These are phyloP conservation scores for Operophtera brumata DNA, from an alignment of 2,888 invertebrate genomes.

Conservation along the genomic window DNA sequence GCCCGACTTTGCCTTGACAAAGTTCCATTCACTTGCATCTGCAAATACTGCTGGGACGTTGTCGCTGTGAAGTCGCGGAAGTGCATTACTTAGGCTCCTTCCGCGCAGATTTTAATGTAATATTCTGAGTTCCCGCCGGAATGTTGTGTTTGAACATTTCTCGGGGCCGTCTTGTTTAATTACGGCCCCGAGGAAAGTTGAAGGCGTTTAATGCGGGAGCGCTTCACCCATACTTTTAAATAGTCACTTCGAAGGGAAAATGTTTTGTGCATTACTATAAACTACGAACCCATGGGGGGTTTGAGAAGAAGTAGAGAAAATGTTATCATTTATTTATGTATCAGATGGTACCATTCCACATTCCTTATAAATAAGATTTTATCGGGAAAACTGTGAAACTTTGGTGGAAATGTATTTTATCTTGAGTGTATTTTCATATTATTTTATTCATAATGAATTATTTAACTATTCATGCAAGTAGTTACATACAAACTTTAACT, in stretches of 20 bases:
- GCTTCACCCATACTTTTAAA: constrained; percentile 38
- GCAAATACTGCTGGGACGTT: constrained; percentile 34
- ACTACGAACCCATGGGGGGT: not conserved
- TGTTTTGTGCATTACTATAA: constrained; percentile 36
- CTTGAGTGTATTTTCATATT: no score
- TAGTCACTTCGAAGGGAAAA: constrained; percentile 35
- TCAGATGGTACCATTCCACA: not conserved
- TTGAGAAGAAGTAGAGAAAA: not conserved
- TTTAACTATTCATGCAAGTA: no score
- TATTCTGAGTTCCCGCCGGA: constrained; percentile 45
- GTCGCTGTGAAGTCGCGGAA: constrained; percentile 39
- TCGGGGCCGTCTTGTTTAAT: constrained; percentile 42
- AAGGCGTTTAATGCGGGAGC: constrained; percentile 40
- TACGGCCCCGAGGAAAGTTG: constrained; percentile 34
- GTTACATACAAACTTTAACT: no score
- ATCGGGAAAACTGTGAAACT: no score
- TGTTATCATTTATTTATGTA: not conserved
- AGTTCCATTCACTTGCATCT: constrained; percentile 26
- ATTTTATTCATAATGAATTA: no score
- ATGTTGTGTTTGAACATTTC: constrained; percentile 47
- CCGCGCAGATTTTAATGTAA: constrained; percentile 53
- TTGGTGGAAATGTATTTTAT: no score
- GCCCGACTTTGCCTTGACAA: constrained; percentile 27
- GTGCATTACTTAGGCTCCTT: constrained; percentile 53
- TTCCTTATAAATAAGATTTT: no score